Percentiles rank a stretch among this genome's conserved stretches.
These are phyloP conservation scores for Noctilio leporinus DNA, from an alignment of 2,113 vertebrate genomes.

Conservation along the genomic window DNA sequence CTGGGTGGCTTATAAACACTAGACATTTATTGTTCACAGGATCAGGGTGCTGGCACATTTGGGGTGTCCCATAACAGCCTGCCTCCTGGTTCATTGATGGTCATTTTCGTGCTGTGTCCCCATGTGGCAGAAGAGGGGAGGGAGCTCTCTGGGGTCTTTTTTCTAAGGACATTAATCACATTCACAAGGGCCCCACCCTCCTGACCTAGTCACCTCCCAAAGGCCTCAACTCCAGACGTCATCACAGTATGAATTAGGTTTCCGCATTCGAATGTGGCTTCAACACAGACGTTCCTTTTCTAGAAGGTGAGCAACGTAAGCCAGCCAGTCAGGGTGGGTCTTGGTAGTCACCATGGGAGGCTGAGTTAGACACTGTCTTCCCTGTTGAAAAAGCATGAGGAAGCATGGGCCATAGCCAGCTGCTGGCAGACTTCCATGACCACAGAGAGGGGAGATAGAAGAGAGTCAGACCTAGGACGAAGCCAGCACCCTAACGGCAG, in stretches of 20 bases:
- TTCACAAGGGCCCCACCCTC: not conserved
- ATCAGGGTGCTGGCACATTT: not conserved
- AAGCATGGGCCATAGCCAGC: not conserved
- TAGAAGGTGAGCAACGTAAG: not conserved
- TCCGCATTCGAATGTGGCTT: not conserved
- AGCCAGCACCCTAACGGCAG: not conserved
- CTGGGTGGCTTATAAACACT: not conserved
- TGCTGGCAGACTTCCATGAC: not conserved
- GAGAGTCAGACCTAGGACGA: not conserved
- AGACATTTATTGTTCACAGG: not conserved
- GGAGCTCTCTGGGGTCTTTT: not conserved
- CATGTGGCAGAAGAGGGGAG: accelerated
- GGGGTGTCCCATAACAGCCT: not conserved
- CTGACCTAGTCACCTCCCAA: not conserved
- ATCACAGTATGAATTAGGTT: not conserved
- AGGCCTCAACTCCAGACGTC: not conserved
- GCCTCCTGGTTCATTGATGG: not conserved
- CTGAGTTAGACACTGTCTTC: not conserved
- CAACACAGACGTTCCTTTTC: not conserved
- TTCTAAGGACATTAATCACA: not conserved
- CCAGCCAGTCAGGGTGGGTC: not conserved
- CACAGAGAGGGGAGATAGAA: not conserved
- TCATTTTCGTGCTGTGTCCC: not conserved
- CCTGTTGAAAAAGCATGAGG: not conserved
- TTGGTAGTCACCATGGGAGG: not conserved